Base-by-base conservation (phyloP, 2,113 vertebrate genomes). In the Notiomystis cincta region DNA sequence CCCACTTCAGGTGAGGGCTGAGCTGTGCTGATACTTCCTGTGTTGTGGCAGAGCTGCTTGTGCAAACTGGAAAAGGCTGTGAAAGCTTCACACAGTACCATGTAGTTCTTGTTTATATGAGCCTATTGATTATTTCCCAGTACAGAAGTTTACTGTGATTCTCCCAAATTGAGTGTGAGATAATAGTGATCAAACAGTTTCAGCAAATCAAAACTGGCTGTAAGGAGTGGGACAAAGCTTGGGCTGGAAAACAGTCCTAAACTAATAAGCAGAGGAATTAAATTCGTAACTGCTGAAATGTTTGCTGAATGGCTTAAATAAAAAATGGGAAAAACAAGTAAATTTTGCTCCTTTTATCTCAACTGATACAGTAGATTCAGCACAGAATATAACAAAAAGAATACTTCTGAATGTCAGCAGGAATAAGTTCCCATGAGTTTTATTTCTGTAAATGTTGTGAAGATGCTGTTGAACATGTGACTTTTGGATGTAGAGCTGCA, bases 1-100 rank as follows among this genome's bases (percentile, higher is more conserved):
- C 90, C 98, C 98, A 0, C 98, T 99, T 37, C 99, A 99, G 98
- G 98, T 99, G 90, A 95, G 81, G 47, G 35, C 38, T 22, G 50
- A 78, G n/a, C 24, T 50, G 15, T 60, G 42, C 77, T 21, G 24
- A 3, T 82, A 15, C 24, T 69, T 61, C 10, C 5, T 65, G 1
- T 65, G 11, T 50, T 76, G 20, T 53, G 78, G 53, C 38, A 82
- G 50, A 66, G 30, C 45, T 72, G 44, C 40, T 91, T 42, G 15
- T 85, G 54, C 35, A 58, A 69, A 53, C n/a, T 73, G 73, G 33
- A 38, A 20, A 71, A 77, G 53, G 58, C 82, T 89, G 56, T 84
- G 78, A 82, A 56, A 64, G 9, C 30, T 45, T 80, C n/a, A 11
- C 40, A 28, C 25, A 87, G 18, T 28, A 17, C 24, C 2, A 2